Percentiles rank a stretch among this genome's conserved stretches.
These are phyloP conservation scores for Rachycentron canadum DNA, from an alignment of 2,797 vertebrate species.

Conservation along the genomic window DNA sequence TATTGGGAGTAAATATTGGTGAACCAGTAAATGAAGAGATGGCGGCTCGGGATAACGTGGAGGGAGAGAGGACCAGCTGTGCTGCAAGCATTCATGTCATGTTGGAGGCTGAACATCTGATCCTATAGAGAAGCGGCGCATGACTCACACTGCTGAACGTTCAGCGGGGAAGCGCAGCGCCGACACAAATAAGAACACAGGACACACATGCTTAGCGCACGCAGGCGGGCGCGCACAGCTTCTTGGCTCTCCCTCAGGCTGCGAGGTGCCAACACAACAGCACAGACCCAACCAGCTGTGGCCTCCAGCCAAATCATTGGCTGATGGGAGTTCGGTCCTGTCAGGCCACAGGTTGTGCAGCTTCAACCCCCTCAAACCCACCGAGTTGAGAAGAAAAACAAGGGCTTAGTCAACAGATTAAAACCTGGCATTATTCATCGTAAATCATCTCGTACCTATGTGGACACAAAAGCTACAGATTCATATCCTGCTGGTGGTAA, in stretches of 20 bases:
- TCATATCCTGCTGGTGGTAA: slow-evolving; percentile 30
- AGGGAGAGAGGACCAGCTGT: slow-evolving; percentile 64
- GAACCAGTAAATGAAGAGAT: slow-evolving; percentile 10
- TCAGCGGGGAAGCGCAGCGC: slow-evolving; percentile 44
- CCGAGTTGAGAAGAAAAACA: slow-evolving; percentile 43
- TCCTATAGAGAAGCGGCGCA: slow-evolving; percentile 61
- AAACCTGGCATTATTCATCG: slow-evolving; percentile 23
- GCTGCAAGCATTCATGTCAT: slow-evolving; percentile 64
- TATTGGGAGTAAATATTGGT: slow-evolving; percentile 41
- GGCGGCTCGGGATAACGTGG: slow-evolving; percentile 30
- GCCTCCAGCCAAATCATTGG: slow-evolving; percentile 52
- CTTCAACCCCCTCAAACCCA: slow-evolving; percentile 35
- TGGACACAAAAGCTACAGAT: slow-evolving; percentile 40
- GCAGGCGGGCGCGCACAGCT: slow-evolving; percentile 2
- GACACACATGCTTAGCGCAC: slow-evolving; percentile 33
- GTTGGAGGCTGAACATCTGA: slow-evolving; percentile 70
- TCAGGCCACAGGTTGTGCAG: slow-evolving; percentile 48
- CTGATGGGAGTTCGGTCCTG: slow-evolving; percentile 39
- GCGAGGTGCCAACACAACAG: slow-evolving; percentile 43
- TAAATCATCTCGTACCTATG: slow-evolving; percentile 7
- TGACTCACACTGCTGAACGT: slow-evolving; percentile 69
- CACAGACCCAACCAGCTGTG: slow-evolving; percentile 48
- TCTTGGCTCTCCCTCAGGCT: slow-evolving; percentile 45
- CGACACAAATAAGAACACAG: slow-evolving; percentile 68
- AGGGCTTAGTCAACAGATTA: slow-evolving; percentile 27